These are phyloP conservation scores for Nibea coibor DNA, from an alignment of 2,113 vertebrate species.

Conservation along the genomic window DNA sequence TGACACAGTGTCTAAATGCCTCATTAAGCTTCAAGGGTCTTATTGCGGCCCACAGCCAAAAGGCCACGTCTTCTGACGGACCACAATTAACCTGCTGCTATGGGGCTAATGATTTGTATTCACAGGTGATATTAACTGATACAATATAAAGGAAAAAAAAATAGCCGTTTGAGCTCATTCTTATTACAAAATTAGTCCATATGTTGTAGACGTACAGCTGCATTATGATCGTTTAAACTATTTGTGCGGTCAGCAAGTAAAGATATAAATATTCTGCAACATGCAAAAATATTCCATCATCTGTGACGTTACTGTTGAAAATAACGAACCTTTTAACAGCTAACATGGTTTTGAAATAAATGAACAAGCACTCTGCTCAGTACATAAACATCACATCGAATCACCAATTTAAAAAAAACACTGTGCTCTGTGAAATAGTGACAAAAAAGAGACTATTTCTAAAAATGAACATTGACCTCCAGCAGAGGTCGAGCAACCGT, in stretches of 20 bases:
- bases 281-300: neutral
- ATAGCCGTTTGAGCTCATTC: constrained; percentile 10
- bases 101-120: constrained; percentile 4
- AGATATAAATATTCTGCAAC: neutral
- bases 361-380: neutral
- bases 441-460: neutral
- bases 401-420: constrained; percentile 1
- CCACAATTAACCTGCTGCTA: constrained; percentile 55
- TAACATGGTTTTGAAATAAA: neutral
- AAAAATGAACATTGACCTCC: neutral
- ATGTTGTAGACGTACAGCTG: neutral
- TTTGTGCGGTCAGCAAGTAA: neutral
- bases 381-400: neutral
- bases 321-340: neutral
- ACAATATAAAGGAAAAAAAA: constrained; percentile 7
- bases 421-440: neutral
- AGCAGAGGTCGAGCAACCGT: neutral
- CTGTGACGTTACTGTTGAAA: neutral
- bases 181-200: neutral
- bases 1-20: constrained; percentile 63
- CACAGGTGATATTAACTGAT: constrained; percentile 6
- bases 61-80: constrained; percentile 31
- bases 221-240: neutral
- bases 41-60: constrained; percentile 37
- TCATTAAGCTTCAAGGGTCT: constrained; percentile 70